phyloP scores from a whole-genome alignment of 2,113 vertebrate species.

The Misgurnus anguillicaudatus region DNA sequence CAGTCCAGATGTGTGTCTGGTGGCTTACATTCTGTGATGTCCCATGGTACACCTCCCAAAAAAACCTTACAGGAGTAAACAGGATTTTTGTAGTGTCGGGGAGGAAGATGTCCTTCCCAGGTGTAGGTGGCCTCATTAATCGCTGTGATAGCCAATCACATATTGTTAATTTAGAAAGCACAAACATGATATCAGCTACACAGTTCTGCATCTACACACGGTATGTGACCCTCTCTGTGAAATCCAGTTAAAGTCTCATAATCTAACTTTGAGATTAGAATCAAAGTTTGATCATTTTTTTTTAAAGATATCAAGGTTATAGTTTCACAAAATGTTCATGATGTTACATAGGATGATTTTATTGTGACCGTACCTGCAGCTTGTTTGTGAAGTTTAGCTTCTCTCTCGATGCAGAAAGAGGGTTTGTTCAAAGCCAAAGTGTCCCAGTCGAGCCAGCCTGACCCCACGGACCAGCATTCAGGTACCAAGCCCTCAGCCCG shows the following conservation, averaged over 20 bases:
- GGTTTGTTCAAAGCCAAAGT: conserved; percentile 85
- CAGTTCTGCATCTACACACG: too few species aligned
- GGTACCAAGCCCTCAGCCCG: conserved; percentile 76
- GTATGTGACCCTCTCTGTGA: too few species aligned
- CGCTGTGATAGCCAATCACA: conserved; percentile 70
- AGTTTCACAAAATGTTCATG: too few species aligned
- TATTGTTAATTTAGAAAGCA: neutral
- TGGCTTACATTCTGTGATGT: conserved; percentile 92
- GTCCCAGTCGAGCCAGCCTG: conserved; percentile 87
- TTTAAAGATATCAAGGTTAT: too few species aligned
- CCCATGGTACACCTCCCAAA: conserved; percentile 96
- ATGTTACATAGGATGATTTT: neutral
- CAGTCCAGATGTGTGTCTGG: neutral
- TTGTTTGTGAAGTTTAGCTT: conserved; percentile 92
- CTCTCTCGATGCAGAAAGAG: conserved; percentile 92
- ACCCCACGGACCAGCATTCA: conserved; percentile 88
- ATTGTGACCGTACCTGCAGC: conserved; percentile 82
- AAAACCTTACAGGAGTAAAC: conserved; percentile 98
- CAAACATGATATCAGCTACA: too few species aligned
- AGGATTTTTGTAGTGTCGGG: conserved; percentile 94
- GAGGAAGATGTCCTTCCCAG: conserved; percentile 94
- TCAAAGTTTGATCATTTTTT: too few species aligned
- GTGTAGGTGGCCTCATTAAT: conserved; percentile 95
- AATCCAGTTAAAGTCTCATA: too few species aligned
- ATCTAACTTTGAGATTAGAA: too few species aligned